Base-by-base conservation (phyloP, 2,113 vertebrate species). In the Vulpes vulpes region DNA sequence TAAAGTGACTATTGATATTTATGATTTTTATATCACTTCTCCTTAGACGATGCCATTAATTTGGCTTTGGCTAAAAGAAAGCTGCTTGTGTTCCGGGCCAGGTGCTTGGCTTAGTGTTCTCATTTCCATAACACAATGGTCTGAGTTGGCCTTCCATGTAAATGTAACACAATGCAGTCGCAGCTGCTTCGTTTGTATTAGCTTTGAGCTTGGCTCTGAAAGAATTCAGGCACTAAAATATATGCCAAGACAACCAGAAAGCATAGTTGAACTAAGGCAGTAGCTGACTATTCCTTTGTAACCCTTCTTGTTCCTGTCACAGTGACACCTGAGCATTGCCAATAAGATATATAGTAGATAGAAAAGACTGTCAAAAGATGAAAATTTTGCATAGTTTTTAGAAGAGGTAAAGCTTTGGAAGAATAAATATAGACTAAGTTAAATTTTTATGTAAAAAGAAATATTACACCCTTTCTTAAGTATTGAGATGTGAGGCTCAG, bases 131-230 rank as follows among this genome's bases (percentile, higher is more conserved):
- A 59, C 96, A 98, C 97, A 96, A 15, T 95, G 23, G 91, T 96
- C 94, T 65, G 91, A 97, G 62, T 97, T 92, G 96, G 93, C 55
- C 94, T 96, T 93, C 90, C 80, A 25, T 96, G 80, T 94, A 89
- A 95, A 53, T n/a, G 11, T 65, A 96, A 65, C 98, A 98, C 97
- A 98, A 94, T 97, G 87, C 87, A 90, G 82, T 92, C 1, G 5
- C 98, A 98, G 96, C 97, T 98, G 98, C 97, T 96, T 87, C 92
- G 16, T 97, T 97, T 95, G 90, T 95, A 84, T 94, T 93, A 94
- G 96, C 94, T 94, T 92, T 85, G 96, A 94, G 95, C 92, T 97
- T 96, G 95, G 95, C 87, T 95, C 90, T 94, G 74, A 96, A 97
- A 96, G 92, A 95, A 94, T 79, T 87, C 69, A 94, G 94, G 38